Percentiles rank a stretch among this genome's conserved stretches.
These are phyloP conservation scores for Phyllotis vaccarum DNA, from an alignment of 2,797 vertebrate genomes.

Conservation along the genomic window DNA sequence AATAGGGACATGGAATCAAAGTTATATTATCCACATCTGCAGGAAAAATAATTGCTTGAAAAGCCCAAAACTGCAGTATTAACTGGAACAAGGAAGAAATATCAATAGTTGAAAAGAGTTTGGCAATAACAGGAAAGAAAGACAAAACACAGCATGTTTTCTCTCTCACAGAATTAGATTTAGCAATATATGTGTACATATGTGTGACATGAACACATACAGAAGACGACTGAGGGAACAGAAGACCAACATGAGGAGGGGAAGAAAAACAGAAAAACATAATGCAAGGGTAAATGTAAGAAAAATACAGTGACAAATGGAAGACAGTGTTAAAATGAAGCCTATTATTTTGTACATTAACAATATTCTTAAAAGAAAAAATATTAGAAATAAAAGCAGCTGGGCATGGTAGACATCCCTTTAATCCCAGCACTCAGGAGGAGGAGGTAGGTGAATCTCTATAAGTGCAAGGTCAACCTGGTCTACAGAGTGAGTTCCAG, in stretches of 20 bases:
- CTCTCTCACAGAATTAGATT: background rate
- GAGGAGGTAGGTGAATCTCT: too few relatives aligned
- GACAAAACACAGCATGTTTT: background rate
- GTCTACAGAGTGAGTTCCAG: too few relatives aligned
- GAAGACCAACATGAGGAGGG: background rate
- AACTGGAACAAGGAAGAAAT: background rate
- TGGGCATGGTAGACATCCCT: too few relatives aligned
- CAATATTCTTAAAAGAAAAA: background rate
- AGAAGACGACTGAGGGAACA: background rate
- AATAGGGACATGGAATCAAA: background rate
- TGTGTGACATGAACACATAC: background rate
- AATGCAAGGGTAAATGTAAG: background rate
- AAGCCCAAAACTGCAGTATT: background rate
- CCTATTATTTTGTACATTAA: background rate
- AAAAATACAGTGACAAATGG: background rate
- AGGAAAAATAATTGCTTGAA: background rate
- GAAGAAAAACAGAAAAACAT: background rate
- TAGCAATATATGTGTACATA: background rate
- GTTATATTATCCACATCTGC: background rate
- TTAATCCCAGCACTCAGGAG: too few relatives aligned
- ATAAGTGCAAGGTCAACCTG: too few relatives aligned
- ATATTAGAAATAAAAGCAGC: background rate
- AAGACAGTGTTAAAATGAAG: background rate
- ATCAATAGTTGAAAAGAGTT: background rate
- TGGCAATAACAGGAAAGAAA: background rate